phyloP scores from a whole-genome alignment of 2,113 vertebrate genomes.

The Alligator sinensis region DNA sequence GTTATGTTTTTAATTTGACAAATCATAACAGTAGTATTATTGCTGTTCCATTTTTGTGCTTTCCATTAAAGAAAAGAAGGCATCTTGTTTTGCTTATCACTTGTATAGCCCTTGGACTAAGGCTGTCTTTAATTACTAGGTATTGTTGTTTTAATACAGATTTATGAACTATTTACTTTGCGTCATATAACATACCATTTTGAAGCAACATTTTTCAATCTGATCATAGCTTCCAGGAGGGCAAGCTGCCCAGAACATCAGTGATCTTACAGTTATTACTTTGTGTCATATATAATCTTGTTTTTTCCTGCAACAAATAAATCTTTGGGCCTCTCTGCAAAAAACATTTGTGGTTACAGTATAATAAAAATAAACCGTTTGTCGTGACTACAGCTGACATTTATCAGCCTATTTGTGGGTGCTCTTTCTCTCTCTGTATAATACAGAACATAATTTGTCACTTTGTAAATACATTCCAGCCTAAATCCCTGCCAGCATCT shows the following conservation, averaged over 20 bases:
- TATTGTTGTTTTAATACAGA: constrained; percentile 75
- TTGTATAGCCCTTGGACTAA: constrained; percentile 34
- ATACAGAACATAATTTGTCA: constrained; percentile 90
- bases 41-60: constrained; percentile 11
- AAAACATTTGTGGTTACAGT: constrained; percentile 87
- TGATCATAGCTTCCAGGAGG: constrained; percentile 70
- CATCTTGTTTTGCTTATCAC: constrained; percentile 61
- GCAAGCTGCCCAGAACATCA: constrained; percentile 80
- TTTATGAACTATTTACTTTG: constrained; percentile 78
- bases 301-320: constrained; percentile 83
- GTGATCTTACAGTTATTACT: constrained; percentile 83
- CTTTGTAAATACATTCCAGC: constrained; percentile 89
- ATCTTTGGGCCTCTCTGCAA: constrained; percentile 79
- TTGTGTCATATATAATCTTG: constrained; percentile 87
- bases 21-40: constrained; percentile 38
- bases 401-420: constrained; percentile 91
- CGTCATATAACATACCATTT: constrained; percentile 68
- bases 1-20: constrained; percentile 64
- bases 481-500: constrained; percentile 88
- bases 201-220: constrained; percentile 59
- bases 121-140: constrained; percentile 77
- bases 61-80: constrained; percentile 39
- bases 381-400: constrained; percentile 88
- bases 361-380: constrained; percentile 96
- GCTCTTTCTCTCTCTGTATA: constrained; percentile 84